Percentiles rank a stretch among this genome's conserved stretches.
Conservation (phyloP, 2,888 invertebrate species). For the Odontocerum albicorne region DNA sequence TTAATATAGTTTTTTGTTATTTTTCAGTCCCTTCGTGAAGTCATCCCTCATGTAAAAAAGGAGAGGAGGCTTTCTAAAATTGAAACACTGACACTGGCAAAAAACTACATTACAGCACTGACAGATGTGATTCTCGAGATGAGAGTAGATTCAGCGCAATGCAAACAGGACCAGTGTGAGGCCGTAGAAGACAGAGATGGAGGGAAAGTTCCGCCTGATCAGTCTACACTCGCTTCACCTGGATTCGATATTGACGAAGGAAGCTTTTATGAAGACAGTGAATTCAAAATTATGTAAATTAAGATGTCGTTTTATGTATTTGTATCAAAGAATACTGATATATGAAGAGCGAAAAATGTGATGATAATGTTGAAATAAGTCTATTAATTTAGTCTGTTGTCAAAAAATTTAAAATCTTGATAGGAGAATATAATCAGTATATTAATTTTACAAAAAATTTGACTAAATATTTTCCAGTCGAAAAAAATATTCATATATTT, state of each 20-base stretch:
- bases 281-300: constrained; percentile 25
- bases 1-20: too few species aligned
- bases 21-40: constrained; percentile 68
- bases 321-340: too few species aligned
- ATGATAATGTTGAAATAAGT: too few species aligned
- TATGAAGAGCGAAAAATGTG: too few species aligned
- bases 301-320: neutral
- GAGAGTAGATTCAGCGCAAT: constrained; percentile 51
- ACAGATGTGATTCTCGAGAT: constrained; percentile 74
- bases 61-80: constrained; percentile 74
- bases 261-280: constrained; percentile 34
- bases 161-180: constrained; percentile 18
- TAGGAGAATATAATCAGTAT: too few species aligned
- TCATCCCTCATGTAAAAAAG: constrained; percentile 74
- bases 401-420: too few species aligned
- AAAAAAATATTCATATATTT: too few species aligned
- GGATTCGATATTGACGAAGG: constrained; percentile 34
- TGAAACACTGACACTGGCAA: constrained; percentile 74
- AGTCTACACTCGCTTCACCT: constrained; percentile 27
- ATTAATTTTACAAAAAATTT: too few species aligned
- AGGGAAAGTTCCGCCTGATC: constrained; percentile 26
- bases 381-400: too few species aligned
- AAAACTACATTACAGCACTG: constrained; percentile 78
- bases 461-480: too few species aligned
- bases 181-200: constrained; percentile 24